A percentile compares a stretch with the other conserved stretches of the same genome.
Evolutionary conservation across 2,113 vertebrate genomes (phyloP).

Genomic region (Sorex fumeus): DNA sequence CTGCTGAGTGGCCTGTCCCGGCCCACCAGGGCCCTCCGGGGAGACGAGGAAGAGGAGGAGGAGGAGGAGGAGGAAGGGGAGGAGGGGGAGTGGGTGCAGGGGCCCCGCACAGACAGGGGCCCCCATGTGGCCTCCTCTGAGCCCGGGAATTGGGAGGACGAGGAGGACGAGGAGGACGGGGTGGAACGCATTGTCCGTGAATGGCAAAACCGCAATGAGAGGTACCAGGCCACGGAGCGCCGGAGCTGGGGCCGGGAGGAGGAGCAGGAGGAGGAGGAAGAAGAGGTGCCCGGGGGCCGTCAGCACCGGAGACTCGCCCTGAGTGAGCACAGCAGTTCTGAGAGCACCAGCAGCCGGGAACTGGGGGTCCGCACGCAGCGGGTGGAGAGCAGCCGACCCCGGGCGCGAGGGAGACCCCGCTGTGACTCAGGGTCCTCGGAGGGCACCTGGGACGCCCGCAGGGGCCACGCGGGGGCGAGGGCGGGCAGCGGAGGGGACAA

Average conservation of each 20-base stretch:
- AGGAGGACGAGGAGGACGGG: constrained; percentile 85
- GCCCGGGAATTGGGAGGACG: constrained; percentile 42
- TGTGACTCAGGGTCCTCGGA: constrained; percentile 90
- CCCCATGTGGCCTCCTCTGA: constrained; percentile 21
- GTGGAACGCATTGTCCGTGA: constrained; percentile 90
- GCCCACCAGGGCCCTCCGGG: constrained; percentile 75
- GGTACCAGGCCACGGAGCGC: constrained; percentile 90
- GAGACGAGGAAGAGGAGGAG: constrained; percentile 86
- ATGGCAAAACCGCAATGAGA: constrained; percentile 95
- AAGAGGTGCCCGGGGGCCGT: constrained; percentile 64
- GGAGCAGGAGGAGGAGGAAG: constrained; percentile 84
- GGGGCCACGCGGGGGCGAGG: constrained; percentile 84
- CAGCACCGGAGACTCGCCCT: constrained; percentile 58
- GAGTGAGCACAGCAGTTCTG: constrained; percentile 86
- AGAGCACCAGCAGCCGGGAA: constrained; percentile 93
- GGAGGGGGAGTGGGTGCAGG: constrained; percentile 82
- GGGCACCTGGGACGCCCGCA: constrained; percentile 91
- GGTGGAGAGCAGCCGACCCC: constrained; percentile 82
- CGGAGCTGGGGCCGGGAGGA: constrained; percentile 87
- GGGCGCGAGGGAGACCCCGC: constrained; percentile 75
- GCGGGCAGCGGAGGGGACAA: constrained; percentile 63
- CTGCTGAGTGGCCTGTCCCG: constrained; percentile 87
- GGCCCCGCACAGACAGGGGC: constrained; percentile 75
- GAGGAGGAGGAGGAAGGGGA: constrained; percentile 87
- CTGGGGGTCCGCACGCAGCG: constrained; percentile 90